Conservation (phyloP, 1,140 invertebrate species). For the Helicoverpa zea region DNA sequence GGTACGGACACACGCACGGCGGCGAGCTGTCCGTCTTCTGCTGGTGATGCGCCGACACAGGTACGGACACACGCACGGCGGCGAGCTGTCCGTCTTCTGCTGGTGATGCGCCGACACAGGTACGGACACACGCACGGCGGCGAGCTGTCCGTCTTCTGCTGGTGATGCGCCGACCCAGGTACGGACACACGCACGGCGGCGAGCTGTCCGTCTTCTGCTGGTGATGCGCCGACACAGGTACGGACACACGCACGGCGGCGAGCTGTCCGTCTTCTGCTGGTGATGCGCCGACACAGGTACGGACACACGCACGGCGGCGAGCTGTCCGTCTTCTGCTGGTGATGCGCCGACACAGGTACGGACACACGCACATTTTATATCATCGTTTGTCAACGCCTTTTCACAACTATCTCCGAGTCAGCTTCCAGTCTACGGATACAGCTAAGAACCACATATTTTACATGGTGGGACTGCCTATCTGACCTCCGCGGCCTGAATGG, state of each 20-base stretch:
- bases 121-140: constrained; percentile 86
- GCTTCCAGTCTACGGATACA: too few species aligned
- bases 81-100: constrained; percentile 91
- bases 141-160: constrained; percentile 91
- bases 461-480: too few species aligned
- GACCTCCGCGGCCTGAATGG: too few species aligned
- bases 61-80: constrained; percentile 85
- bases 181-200: constrained; percentile 86
- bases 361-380: too few species aligned
- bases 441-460: too few species aligned
- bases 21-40: constrained; percentile 92
- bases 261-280: constrained; percentile 92
- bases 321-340: constrained; percentile 92
- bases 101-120: constrained; percentile 87
- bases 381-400: too few species aligned
- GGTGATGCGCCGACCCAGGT: constrained; percentile 85
- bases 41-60: constrained; percentile 87
- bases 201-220: constrained; percentile 92
- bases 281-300: constrained; percentile 77
- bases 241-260: constrained; percentile 87
- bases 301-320: constrained; percentile 88
- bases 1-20: constrained; percentile 82
- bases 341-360: constrained; percentile 69
- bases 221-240: constrained; percentile 82
- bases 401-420: too few species aligned